Evolutionary conservation across 2,797 vertebrate species (phyloP), one percentile per base, ranked within the genome.

Genomic region (Sphenodon punctatus): DNA sequence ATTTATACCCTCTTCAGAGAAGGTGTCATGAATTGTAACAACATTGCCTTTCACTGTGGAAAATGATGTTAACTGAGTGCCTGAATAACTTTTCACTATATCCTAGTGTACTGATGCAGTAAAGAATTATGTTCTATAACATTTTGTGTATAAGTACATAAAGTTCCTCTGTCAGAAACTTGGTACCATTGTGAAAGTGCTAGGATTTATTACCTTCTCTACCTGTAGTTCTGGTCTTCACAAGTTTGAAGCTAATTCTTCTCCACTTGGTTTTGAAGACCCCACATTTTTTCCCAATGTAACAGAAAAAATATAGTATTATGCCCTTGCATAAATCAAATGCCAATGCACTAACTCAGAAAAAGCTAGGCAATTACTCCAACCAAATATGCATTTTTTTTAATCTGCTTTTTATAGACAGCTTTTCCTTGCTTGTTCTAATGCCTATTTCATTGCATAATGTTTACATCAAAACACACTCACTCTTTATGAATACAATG

Each of bases 21-120:
- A 59, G 39, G 64, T n/a, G n/a, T 42, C 38, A 67, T 20, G 69
- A 72, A 60, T 38, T 85, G 73, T 55, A 12, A 10, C 36, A 58
- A 78, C 32, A 73, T 4, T 76, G 64, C 22, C 64, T 73, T 82
- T 87, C 39, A 48, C 46, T 78, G 78, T 8, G 85, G 49, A 88
- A 79, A 53, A 46, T 64, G 30, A 63, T 56, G 49, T 68, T 4
- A 78, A 45, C 42, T 7, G 30, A 71, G 42, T 38, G 5, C 55
- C 38, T 51, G n/a, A 75, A 32, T 75, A 81, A 85, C 67, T 87
- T 67, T 80, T 63, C 25, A 76, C 17, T 49, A 66, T 80, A 75
- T 48, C 66, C 16, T 68, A 5, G 8, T 61, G 30, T 67, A 86
- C 14, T 51, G 34, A 36, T 42, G 7, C 67, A 80, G 11, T 43